phyloP scores from a whole-genome alignment of 2,113 vertebrate genomes.

The Lethenteron camtschaticum region DNA sequence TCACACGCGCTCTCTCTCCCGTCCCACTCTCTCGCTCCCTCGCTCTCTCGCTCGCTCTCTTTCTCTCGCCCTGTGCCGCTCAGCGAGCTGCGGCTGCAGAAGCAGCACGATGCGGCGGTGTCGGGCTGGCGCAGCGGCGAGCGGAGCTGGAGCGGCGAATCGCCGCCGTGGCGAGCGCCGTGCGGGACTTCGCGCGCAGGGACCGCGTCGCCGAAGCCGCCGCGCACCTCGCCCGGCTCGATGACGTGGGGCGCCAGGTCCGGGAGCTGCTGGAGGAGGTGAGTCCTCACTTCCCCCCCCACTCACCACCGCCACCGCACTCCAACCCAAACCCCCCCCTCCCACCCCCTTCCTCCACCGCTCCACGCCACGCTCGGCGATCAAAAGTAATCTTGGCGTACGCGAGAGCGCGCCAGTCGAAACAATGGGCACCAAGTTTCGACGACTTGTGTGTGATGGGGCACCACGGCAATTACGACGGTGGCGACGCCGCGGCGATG shows the following conservation, averaged over 20 bases:
- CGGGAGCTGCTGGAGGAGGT: constrained; percentile 12
- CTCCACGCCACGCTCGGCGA: no score
- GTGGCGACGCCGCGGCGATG: no score
- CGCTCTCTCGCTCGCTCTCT: constrained; percentile 11
- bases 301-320: no score
- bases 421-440: no score
- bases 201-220: constrained; percentile 10
- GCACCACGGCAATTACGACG: no score
- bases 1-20: no score
- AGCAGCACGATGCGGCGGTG: constrained; percentile 8
- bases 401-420: no score
- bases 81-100: constrained; percentile 20
- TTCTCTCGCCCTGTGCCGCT: constrained; percentile 18
- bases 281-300: neutral
- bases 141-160: constrained; percentile 11
- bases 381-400: no score
- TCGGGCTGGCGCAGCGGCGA: constrained; percentile 11
- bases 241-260: constrained; percentile 3
- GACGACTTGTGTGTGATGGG: no score
- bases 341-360: no score
- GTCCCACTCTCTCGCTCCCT: no score
- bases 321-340: no score
- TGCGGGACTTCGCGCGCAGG: constrained; percentile 6
- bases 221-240: neutral
- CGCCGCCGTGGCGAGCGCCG: constrained; percentile 7